A percentile compares a stretch with the other conserved stretches of the same genome.
phyloP scores from a whole-genome alignment of 2,113 vertebrate genomes.

The Indri indri region DNA sequence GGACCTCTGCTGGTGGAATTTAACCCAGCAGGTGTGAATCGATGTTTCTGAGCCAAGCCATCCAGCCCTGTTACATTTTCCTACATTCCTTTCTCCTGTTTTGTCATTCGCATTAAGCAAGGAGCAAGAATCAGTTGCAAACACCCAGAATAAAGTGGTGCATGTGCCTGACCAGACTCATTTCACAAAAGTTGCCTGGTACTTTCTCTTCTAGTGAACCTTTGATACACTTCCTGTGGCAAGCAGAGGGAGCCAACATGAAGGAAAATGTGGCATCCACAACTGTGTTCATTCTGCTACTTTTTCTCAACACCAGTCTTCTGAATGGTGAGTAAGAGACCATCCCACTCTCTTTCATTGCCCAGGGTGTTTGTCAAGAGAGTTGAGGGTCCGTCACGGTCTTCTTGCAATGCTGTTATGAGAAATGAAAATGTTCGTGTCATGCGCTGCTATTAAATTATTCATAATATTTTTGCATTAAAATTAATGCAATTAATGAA shows the following conservation, averaged over 20 bases:
- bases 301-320: slow-evolving; percentile 64
- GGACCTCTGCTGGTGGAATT: slow-evolving; percentile 74
- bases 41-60: neutral
- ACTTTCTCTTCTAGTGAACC: slow-evolving; percentile 80
- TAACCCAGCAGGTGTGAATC: neutral
- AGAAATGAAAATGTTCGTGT: neutral
- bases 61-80: slow-evolving; percentile 45
- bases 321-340: slow-evolving; percentile 79
- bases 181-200: slow-evolving; percentile 13
- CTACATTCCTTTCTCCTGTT: slow-evolving; percentile 63
- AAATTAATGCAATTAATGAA: neutral
- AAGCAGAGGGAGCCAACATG: slow-evolving; percentile 73
- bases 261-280: slow-evolving; percentile 63
- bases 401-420: neutral
- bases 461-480: neutral
- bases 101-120: slow-evolving; percentile 55
- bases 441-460: neutral
- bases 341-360: neutral
- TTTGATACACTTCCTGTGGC: slow-evolving; percentile 65
- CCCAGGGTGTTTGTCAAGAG: neutral
- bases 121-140: slow-evolving; percentile 43
- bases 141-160: slow-evolving; percentile 10
- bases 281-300: slow-evolving; percentile 69
- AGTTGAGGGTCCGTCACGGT: neutral
- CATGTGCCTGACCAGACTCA: neutral